Conservation (phyloP, 2,797 vertebrate genomes). For the Acridotheres tristis region DNA sequence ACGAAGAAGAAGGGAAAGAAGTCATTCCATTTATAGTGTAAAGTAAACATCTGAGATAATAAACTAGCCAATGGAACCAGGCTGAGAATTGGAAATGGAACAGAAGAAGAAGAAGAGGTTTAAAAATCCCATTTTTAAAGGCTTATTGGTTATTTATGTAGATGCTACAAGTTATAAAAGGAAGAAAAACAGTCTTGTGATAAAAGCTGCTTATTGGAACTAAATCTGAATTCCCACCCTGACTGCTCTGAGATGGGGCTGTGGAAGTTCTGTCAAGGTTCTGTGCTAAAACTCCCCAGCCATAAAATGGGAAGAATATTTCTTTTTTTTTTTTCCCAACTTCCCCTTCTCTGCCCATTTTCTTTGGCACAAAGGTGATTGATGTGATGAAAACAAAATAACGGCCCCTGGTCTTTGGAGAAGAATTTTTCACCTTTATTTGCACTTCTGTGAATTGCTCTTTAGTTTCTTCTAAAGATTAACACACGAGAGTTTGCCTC, state of each 20-base stretch:
- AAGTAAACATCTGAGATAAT: slow-evolving; percentile 65
- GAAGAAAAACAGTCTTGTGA: slow-evolving; percentile 14
- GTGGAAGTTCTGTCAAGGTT: not conserved
- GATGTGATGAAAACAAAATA: not conserved
- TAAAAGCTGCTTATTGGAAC: slow-evolving; percentile 33
- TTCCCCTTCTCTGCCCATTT: not conserved
- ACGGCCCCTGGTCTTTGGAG: accelerated
- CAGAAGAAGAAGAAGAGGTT: not conserved
- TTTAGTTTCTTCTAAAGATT: not conserved
- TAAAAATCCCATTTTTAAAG: not conserved
- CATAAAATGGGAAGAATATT: not conserved
- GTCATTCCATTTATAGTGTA: slow-evolving; percentile 58
- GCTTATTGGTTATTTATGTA: slow-evolving; percentile 26
- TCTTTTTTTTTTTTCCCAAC: not conserved
- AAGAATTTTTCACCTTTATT: not conserved
- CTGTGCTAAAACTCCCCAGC: not conserved
- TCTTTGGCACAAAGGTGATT: not conserved
- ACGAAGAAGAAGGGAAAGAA: slow-evolving; percentile 15
- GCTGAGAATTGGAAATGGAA: slow-evolving; percentile 21
- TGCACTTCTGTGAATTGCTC: not conserved
- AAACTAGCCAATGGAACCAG: slow-evolving; percentile 21
- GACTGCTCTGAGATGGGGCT: not conserved
- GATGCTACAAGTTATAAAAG: not conserved
- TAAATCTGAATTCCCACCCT: slow-evolving; percentile 18
- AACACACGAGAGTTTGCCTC: accelerated